These are phyloP conservation scores for Herminia tarsipennalis DNA, from an alignment of 2,888 invertebrate species.

Conservation along the genomic window DNA sequence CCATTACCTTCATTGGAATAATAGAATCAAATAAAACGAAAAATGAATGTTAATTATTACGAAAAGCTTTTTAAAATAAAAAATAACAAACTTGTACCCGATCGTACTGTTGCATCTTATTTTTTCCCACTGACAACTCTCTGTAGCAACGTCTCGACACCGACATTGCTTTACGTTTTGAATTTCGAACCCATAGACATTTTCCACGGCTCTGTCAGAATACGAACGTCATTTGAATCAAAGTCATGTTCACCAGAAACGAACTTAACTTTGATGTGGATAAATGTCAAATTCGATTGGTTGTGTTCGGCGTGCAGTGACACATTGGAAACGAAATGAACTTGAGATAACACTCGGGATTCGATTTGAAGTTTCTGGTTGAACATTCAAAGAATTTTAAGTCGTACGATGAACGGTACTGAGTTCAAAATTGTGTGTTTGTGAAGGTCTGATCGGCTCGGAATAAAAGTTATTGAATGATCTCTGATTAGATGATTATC, in stretches of 20 bases:
- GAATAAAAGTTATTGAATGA: constrained; percentile 82
- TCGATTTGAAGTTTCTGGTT: constrained; percentile 64
- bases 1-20: neutral
- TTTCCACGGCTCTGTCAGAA: constrained; percentile 54
- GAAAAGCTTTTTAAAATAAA: constrained; percentile 35
- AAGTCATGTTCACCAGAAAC: constrained; percentile 37
- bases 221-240: constrained; percentile 50
- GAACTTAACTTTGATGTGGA: constrained; percentile 44
- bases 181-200: constrained; percentile 72
- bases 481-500: constrained; percentile 85
- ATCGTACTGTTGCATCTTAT: constrained; percentile 35
- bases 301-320: constrained; percentile 49
- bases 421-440: constrained; percentile 50
- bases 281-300: constrained; percentile 58
- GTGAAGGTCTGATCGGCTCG: constrained; percentile 53
- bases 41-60: constrained; percentile 36
- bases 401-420: constrained; percentile 54
- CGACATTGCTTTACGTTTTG: constrained; percentile 72
- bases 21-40: constrained; percentile 8
- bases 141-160: constrained; percentile 53
- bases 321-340: constrained; percentile 63
- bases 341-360: constrained; percentile 74
- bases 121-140: constrained; percentile 66
- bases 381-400: constrained; percentile 52
- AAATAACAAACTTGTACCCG: constrained; percentile 26